Evolutionary conservation across 1,140 invertebrate genomes (phyloP).

Genomic region (Aethina tumida): DNA sequence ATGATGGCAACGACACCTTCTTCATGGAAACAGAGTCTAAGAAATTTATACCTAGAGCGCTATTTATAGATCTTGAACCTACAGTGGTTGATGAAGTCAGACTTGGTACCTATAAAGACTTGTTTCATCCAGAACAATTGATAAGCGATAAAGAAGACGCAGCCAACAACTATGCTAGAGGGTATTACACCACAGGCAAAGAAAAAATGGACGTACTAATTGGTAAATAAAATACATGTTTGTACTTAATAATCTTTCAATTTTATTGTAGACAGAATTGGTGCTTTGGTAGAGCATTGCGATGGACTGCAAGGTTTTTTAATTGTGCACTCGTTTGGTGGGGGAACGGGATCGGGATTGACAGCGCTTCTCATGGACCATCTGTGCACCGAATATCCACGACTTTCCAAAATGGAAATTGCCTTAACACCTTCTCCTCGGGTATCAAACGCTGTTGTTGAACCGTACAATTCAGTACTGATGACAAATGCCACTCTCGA

Average conservation of each 20-base stretch:
- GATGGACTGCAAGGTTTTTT: slow-evolving; percentile 59
- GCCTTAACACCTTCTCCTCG: slow-evolving; percentile 71
- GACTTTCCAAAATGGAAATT: slow-evolving; percentile 65
- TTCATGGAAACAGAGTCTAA: slow-evolving; percentile 81
- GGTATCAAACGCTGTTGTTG: slow-evolving; percentile 73
- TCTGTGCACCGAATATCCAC: slow-evolving; percentile 58
- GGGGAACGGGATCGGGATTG: slow-evolving; percentile 75
- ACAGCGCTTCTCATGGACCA: slow-evolving; percentile 63
- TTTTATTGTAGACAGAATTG: slow-evolving; percentile 57
- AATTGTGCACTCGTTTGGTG: slow-evolving; percentile 72
- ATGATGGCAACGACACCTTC: slow-evolving; percentile 82
- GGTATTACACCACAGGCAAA: slow-evolving; percentile 65
- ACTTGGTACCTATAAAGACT: slow-evolving; percentile 57
- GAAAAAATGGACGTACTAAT: slow-evolving; percentile 48
- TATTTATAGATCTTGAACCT: slow-evolving; percentile 80
- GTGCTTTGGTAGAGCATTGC: no score
- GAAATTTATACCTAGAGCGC: slow-evolving; percentile 75
- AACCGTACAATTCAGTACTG: slow-evolving; percentile 80
- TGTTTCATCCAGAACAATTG: slow-evolving; percentile 69
- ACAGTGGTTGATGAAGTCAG: slow-evolving; percentile 83
- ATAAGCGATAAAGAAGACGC: slow-evolving; percentile 80
- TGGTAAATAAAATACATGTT: no score
- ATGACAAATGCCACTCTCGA: slow-evolving; percentile 73
- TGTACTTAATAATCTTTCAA: no score
- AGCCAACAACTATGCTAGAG: slow-evolving; percentile 77